A percentile compares a stretch with the other conserved stretches of the same genome.
phyloP scores from a whole-genome alignment of 2,888 invertebrate genomes.

The Shargacucullia verbasci region DNA sequence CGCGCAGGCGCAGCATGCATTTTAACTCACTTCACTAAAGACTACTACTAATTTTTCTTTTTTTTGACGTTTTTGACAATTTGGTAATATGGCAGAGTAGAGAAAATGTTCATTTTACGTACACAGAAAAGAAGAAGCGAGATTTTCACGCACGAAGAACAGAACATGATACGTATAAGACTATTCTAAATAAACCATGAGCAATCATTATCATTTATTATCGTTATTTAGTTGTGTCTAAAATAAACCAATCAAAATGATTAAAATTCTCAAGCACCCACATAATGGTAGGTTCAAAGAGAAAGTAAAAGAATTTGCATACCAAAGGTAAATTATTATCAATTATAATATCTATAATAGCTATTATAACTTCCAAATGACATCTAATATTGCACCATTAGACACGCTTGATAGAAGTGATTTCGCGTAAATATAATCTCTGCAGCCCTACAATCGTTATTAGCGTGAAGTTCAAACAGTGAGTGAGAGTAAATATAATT shows the following conservation, averaged over 20 bases:
- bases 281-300: constrained; percentile 14
- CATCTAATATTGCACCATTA: constrained; percentile 4
- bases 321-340: neutral
- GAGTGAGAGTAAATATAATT: constrained; percentile 12
- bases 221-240: neutral
- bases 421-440: constrained; percentile 1
- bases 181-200: neutral
- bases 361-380: constrained; percentile 3
- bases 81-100: no score
- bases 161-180: neutral
- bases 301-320: neutral
- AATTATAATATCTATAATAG: no score
- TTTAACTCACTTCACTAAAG: no score
- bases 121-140: neutral
- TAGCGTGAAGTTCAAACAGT: constrained; percentile 19
- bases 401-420: neutral
- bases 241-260: constrained; percentile 5
- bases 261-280: constrained; percentile 2
- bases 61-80: no score
- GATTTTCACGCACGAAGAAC: neutral
- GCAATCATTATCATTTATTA: neutral
- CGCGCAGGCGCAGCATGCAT: no score
- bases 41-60: no score
- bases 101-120: no score
- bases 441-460: constrained; percentile 6